Conservation (phyloP, 2,113 vertebrate species). For the Thinocorus orbignyianus region DNA sequence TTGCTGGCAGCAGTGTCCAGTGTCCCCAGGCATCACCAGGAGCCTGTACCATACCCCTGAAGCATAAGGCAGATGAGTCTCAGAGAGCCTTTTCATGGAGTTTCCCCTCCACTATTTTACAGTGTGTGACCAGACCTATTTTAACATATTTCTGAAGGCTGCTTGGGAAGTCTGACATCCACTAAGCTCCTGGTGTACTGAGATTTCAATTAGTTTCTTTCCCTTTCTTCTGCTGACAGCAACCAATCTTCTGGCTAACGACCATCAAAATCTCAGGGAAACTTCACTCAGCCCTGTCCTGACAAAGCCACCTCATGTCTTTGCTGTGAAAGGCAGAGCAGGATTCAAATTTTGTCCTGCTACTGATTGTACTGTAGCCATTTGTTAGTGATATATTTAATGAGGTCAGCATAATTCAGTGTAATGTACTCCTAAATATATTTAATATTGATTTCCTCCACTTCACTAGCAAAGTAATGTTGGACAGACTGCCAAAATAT, state of each 20-base stretch:
- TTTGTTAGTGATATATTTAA: constrained; percentile 36
- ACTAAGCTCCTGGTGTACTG: not conserved
- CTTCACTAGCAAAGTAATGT: not conserved
- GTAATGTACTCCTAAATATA: constrained; percentile 38
- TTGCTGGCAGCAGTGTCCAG: not conserved
- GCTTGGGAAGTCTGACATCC: not conserved
- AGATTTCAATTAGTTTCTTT: not conserved
- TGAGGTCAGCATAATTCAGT: constrained; percentile 44
- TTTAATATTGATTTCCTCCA: constrained; percentile 48
- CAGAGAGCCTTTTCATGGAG: not conserved
- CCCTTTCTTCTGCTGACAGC: not conserved
- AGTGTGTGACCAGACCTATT: not conserved
- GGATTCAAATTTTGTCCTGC: not conserved
- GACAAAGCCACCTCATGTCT: not conserved
- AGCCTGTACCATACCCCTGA: not conserved
- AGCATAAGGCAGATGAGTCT: not conserved
- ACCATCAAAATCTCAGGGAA: not conserved
- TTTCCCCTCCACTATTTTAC: not conserved
- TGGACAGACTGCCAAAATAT: not conserved
- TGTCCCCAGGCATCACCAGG: not conserved
- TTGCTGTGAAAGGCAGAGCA: not conserved
- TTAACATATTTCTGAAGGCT: not conserved
- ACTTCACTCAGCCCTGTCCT: not conserved
- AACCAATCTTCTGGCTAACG: not conserved
- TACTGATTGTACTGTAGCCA: not conserved